phyloP scores from a whole-genome alignment of 2,113 vertebrate genomes.

The Aphyosemion australe region DNA sequence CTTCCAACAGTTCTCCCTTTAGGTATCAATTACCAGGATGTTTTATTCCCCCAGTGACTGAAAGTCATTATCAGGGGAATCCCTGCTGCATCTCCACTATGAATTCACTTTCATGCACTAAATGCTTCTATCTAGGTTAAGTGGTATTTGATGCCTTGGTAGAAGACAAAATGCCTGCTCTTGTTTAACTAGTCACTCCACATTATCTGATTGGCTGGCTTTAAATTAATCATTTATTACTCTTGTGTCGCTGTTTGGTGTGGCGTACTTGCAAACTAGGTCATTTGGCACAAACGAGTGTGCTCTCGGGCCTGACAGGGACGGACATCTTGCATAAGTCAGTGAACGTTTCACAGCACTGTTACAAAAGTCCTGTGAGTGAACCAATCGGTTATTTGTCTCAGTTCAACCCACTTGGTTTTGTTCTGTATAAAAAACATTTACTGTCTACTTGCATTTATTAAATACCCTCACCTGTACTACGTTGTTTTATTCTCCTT shows the following conservation, averaged over 20 bases:
- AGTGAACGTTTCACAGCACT: constrained; percentile 25
- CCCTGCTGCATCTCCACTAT: constrained; percentile 46
- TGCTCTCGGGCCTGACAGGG: constrained; percentile 56
- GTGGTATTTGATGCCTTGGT: constrained; percentile 54
- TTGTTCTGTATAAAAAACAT: constrained; percentile 4
- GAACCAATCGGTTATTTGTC: constrained; percentile 18
- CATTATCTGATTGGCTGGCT: constrained; percentile 71
- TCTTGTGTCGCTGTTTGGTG: constrained; percentile 70
- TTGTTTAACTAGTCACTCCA: constrained; percentile 59
- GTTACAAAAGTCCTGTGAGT: constrained; percentile 19
- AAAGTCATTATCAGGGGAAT: constrained; percentile 55
- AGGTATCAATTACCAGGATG: constrained; percentile 43
- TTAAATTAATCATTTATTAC: constrained; percentile 78
- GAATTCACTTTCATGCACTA: constrained; percentile 56
- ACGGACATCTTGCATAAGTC: constrained; percentile 63
- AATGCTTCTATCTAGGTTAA: constrained; percentile 67
- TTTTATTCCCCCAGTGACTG: constrained; percentile 39
- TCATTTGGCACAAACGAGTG: constrained; percentile 69
- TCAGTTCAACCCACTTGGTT: constrained; percentile 1
- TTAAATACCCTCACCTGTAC: no score
- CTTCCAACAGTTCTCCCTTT: constrained; percentile 11
- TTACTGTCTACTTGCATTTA: background rate
- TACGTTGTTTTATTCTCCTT: background rate
- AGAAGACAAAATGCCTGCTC: constrained; percentile 48
- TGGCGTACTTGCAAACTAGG: constrained; percentile 73